A percentile compares a stretch with the other conserved stretches of the same genome.
Conservation (phyloP, 2,888 invertebrate species). For the Torymus texanus region DNA sequence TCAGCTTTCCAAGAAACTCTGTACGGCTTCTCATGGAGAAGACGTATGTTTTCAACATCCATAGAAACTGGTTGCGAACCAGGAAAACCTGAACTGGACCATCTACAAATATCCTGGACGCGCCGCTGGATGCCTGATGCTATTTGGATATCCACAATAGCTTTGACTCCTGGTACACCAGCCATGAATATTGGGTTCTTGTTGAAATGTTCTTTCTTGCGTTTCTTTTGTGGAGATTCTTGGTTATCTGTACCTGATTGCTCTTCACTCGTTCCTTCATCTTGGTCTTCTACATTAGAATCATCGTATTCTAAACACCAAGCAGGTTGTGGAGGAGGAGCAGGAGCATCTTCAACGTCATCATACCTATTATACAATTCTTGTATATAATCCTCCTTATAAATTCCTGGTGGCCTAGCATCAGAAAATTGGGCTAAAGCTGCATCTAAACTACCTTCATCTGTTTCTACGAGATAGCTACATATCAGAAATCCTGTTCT, state of each 20-base stretch:
- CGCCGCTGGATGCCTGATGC: constrained; percentile 83
- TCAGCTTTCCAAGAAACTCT: constrained; percentile 99
- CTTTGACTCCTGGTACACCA: constrained; percentile 87
- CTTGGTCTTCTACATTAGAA: constrained; percentile 62
- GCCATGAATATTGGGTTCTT: constrained; percentile 89
- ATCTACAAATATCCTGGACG: constrained; percentile 87
- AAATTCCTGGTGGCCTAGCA: constrained; percentile 94
- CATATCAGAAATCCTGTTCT: constrained; percentile 96
- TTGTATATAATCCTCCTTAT: constrained; percentile 95
- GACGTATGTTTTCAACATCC: constrained; percentile 87
- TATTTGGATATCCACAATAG: constrained; percentile 80
- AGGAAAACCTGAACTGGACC: constrained; percentile 90
- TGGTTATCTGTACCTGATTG: not conserved
- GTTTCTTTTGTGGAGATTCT: constrained; percentile 26
- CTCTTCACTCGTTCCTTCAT: constrained; percentile 62
- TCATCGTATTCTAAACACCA: constrained; percentile 86
- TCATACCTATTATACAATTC: constrained; percentile 91
- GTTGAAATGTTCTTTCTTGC: constrained; percentile 77
- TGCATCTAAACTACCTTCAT: constrained; percentile 89
- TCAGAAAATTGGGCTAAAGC: constrained; percentile 87
- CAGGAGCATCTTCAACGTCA: constrained; percentile 80
- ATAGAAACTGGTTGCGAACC: constrained; percentile 99
- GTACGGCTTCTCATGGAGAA: constrained; percentile 89
- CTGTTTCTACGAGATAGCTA: constrained; percentile 90
- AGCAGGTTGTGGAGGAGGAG: constrained; percentile 86